These are phyloP conservation scores for Meandrina meandrites DNA, from an alignment of 92 coral and sea anemone species.

Conservation along the genomic window DNA sequence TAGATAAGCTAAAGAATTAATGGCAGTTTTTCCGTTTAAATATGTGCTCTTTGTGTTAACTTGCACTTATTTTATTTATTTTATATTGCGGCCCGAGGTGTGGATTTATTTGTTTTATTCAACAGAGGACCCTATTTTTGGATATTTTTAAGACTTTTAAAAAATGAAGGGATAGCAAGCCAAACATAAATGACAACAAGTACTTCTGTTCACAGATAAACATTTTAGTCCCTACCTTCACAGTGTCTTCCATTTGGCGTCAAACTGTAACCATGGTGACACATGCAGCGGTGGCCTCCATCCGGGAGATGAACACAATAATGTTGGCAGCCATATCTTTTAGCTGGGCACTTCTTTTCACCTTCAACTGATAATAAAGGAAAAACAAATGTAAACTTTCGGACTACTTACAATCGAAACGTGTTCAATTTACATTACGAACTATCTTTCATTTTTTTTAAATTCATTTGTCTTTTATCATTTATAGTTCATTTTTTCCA, in stretches of 20 bases:
- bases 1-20: neutral
- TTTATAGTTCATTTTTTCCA: no score
- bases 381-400: neutral
- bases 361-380: neutral
- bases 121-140: neutral
- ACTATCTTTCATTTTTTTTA: no score
- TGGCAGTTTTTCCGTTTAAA: neutral
- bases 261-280: constrained; percentile 73
- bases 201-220: neutral
- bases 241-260: constrained; percentile 81
- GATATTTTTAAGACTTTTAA: neutral
- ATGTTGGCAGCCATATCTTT: constrained; percentile 85
- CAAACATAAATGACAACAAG: no score
- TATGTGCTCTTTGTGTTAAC: neutral
- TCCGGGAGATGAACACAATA: constrained; percentile 73
- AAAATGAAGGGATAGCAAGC: neutral
- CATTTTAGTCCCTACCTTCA: constrained; percentile 55
- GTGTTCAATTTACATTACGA: no score
- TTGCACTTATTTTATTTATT: neutral
- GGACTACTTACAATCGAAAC: neutral
- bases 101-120: no score
- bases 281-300: constrained; percentile 90
- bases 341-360: constrained; percentile 49
- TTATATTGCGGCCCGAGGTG: no score
- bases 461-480: no score